Conservation (phyloP, 2,797 vertebrate species). For the Propithecus perrieri region DNA sequence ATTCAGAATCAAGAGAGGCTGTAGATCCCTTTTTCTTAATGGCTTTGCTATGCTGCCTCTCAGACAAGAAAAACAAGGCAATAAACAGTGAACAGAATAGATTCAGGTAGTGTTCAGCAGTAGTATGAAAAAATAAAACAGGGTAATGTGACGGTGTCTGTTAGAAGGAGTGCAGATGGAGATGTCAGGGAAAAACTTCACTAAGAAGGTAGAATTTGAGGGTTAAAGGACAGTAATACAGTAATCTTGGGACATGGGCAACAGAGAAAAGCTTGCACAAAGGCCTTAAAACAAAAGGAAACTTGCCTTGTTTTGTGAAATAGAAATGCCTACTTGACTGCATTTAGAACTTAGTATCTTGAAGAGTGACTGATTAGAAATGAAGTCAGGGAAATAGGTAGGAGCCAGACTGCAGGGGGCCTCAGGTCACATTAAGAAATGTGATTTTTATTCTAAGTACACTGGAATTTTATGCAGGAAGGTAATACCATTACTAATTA, state of each 20-base stretch:
- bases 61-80: neutral
- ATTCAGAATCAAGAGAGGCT: neutral
- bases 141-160: neutral
- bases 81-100: neutral
- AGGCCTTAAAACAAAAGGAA: neutral
- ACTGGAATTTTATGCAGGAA: neutral
- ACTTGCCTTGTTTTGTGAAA: constrained; percentile 9
- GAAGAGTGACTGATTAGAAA: neutral
- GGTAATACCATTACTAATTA: neutral
- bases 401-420: neutral
- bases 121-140: neutral
- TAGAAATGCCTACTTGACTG: neutral
- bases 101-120: neutral
- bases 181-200: neutral
- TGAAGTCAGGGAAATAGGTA: neutral
- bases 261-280: neutral
- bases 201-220: neutral
- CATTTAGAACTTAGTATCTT: neutral
- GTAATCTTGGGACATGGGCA: neutral
- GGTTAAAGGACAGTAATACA: neutral
- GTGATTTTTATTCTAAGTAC: neutral
- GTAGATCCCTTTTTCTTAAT: neutral
- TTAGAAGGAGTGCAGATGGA: neutral
- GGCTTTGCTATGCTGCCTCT: neutral
- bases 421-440: neutral